A percentile compares a stretch with the other conserved stretches of the same genome.
Conservation (phyloP, 2,113 vertebrate genomes). For the Apteryx owenii region DNA sequence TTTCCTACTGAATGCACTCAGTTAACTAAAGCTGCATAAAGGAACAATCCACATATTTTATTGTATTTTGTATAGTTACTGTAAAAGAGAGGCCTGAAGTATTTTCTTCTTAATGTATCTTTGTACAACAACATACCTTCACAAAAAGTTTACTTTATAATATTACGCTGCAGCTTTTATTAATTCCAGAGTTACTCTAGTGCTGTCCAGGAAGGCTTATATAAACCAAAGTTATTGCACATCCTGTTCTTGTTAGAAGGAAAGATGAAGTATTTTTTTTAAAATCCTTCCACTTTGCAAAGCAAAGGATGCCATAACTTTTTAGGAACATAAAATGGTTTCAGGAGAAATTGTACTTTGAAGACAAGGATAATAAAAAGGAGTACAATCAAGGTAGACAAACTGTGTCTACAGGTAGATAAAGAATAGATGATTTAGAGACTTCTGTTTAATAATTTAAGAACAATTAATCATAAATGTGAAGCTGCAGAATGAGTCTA, state of each 20-base stretch:
- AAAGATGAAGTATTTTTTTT: background rate
- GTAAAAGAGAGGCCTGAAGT: background rate
- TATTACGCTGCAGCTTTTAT: background rate
- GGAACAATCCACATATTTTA: background rate
- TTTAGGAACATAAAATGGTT: background rate
- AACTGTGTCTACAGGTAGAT: background rate
- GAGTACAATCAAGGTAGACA: background rate
- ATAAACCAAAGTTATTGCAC: slow-evolving; percentile 42
- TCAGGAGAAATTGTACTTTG: background rate
- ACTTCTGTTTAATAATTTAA: background rate
- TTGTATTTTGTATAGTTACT: background rate
- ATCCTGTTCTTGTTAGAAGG: slow-evolving; percentile 56
- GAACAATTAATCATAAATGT: background rate
- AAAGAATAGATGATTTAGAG: background rate
- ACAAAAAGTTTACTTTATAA: background rate
- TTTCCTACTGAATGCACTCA: background rate
- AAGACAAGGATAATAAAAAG: background rate
- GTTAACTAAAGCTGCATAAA: background rate
- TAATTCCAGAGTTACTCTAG: slow-evolving; percentile 31
- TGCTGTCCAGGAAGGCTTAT: slow-evolving; percentile 49
- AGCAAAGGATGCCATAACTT: background rate
- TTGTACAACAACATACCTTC: background rate
- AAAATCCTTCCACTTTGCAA: background rate
- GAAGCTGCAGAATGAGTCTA: background rate
- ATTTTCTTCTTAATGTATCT: background rate